phyloP scores from a whole-genome alignment of 2,113 vertebrate species.

The Dendrocopos noguchii region DNA sequence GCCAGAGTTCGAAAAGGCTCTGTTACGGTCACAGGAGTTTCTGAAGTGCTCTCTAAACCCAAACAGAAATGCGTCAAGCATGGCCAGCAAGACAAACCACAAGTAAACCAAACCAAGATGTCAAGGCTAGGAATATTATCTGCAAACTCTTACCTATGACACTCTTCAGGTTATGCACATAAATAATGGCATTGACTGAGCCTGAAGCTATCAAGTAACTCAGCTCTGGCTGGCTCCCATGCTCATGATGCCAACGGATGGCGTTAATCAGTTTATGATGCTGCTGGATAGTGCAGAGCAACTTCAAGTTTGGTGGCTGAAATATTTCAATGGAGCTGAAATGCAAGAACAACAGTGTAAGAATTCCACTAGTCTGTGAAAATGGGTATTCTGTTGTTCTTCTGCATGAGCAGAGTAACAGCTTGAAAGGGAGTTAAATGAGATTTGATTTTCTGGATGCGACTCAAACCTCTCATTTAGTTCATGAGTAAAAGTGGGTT shows the following conservation, averaged over 20 bases:
- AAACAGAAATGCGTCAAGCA: background rate
- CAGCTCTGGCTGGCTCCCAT: slow-evolving; percentile 77
- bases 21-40: slow-evolving; percentile 80
- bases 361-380: background rate
- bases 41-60: slow-evolving; percentile 80
- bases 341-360: slow-evolving; percentile 9
- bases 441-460: background rate
- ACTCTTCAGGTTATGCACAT: slow-evolving; percentile 85
- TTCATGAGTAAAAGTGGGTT: background rate
- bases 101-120: background rate
- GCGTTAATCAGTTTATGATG: slow-evolving; percentile 96
- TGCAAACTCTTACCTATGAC: slow-evolving; percentile 78
- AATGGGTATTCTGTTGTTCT: background rate
- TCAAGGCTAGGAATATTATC: background rate
- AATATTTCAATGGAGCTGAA: slow-evolving; percentile 91
- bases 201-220: slow-evolving; percentile 89
- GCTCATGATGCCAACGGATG: slow-evolving; percentile 89
- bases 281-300: slow-evolving; percentile 92
- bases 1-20: slow-evolving; percentile 89
- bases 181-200: slow-evolving; percentile 90
- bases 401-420: background rate
- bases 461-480: background rate
- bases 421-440: background rate
- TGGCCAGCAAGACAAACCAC: background rate
- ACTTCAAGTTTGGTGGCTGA: slow-evolving; percentile 80